Conservation (phyloP, 2,113 vertebrate genomes). For the Taxidea taxus region DNA sequence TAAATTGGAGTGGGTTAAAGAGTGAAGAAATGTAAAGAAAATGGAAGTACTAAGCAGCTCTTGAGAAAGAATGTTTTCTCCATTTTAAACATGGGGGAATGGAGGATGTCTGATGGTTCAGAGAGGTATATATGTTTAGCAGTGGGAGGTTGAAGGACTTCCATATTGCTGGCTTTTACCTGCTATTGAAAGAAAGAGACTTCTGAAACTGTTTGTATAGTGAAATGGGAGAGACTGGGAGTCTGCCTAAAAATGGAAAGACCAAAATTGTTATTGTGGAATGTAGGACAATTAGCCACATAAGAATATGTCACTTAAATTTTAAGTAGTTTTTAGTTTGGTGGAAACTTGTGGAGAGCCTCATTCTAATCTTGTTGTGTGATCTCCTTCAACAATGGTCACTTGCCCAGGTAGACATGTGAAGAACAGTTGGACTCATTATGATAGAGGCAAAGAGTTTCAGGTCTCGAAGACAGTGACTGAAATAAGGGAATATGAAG, state of each 20-base stretch:
- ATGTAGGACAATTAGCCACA: not conserved
- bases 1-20: not conserved
- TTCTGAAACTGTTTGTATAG: not conserved
- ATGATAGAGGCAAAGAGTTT: not conserved
- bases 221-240: not conserved
- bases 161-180: constrained; percentile 32
- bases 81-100: not conserved
- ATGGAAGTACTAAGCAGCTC: not conserved
- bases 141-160: not conserved
- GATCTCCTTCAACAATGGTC: not conserved
- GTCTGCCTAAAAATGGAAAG: not conserved
- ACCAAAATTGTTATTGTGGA: not conserved
- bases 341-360: not conserved
- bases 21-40: not conserved
- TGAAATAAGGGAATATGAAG: not conserved
- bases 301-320: not conserved
- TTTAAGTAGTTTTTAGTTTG: not conserved
- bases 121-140: constrained; percentile 5
- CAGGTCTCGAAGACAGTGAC: not conserved
- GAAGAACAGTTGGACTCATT: not conserved
- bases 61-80: not conserved
- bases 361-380: not conserved
- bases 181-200: not conserved
- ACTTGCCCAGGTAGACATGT: not conserved
- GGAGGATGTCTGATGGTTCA: not conserved